A percentile compares a stretch with the other conserved stretches of the same genome.
These are phyloP conservation scores for Platycercus adscitus DNA, from an alignment of 2,113 vertebrate genomes.

Conservation along the genomic window DNA sequence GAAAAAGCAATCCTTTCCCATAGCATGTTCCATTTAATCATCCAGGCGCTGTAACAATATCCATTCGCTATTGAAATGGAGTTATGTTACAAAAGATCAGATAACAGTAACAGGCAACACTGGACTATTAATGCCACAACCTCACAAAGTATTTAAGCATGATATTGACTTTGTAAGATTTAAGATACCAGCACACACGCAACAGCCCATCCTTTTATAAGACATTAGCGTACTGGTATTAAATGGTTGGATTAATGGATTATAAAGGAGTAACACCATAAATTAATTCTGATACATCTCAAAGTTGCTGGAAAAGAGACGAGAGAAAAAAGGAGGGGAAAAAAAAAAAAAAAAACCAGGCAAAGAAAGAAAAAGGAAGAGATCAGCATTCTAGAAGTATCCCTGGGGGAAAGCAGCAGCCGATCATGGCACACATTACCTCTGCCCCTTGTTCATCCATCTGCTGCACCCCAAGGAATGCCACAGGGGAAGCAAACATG, in stretches of 20 bases:
- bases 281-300: conserved; percentile 16
- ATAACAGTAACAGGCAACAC: not conserved
- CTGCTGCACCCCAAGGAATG: conserved; percentile 70
- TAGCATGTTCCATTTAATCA: not conserved
- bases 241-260: conserved; percentile 7
- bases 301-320: conserved; percentile 26
- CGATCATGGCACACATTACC: conserved; percentile 63
- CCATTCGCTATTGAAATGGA: not conserved
- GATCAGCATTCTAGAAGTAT: conserved; percentile 50
- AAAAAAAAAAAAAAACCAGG: too few relatives aligned
- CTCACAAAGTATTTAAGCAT: not conserved
- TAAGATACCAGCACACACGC: not conserved
- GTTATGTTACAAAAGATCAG: not conserved
- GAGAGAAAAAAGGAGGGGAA: too few relatives aligned
- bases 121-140: not conserved
- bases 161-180: not conserved
- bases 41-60: not conserved
- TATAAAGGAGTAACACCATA: not conserved
- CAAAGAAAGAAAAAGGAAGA: not conserved
- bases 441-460: conserved; percentile 75
- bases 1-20: not conserved
- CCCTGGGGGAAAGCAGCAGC: conserved; percentile 36
- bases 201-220: not conserved
- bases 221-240: not conserved
- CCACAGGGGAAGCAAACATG: conserved; percentile 53